Evolutionary conservation across 1,140 invertebrate genomes (phyloP), one percentile per base, ranked within the genome.

Genomic region (Anadara kagoshimensis): DNA sequence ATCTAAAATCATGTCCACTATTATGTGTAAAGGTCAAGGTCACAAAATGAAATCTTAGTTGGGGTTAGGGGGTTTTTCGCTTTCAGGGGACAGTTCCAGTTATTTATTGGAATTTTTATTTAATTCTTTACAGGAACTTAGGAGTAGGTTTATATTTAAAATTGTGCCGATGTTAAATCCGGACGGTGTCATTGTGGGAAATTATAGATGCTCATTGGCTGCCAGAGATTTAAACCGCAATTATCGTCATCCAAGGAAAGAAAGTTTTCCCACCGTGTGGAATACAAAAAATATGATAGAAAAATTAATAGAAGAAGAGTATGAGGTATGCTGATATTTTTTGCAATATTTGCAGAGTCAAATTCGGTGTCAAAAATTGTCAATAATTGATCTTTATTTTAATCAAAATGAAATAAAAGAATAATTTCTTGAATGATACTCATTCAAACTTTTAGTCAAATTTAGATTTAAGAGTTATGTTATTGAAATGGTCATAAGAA

Each of bases 81-180:
- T n/a, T n/a, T n/a, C n/a, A n/a, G n/a, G n/a, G n/a, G n/a, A n/a
- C n/a, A n/a, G n/a, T n/a, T n/a, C n/a, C n/a, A 36, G 29, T 36
- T 36, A 36, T 36, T 36, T 3, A 3, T 36, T 36, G n/a, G n/a
- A 36, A 36, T 3, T 36, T 36, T 41, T 45, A 53, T 58, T 22
- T 64, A 56, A 47, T 75, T 58, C 44, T 24, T 73, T 72, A 3
- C 66, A 85, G 85, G 74, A 86, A 79, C 78, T 88, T 47, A 69
- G 86, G n/a, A 79, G 83, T 67, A 83, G 80, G 62, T 86, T 85
- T 77, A 82, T 96, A 53, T 96, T 98, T 82, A 97, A 97, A 82
- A 83, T 89, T 53, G 82, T 89, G 49, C 88, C 88, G 1, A 89
- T 89, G 88, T 76, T 89, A 11, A 89, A 89, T 72, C 87, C 88